Percentiles rank a stretch among this genome's conserved stretches.
Conservation (phyloP, 2,888 invertebrate genomes). For the Dastarcus helophoroides region DNA sequence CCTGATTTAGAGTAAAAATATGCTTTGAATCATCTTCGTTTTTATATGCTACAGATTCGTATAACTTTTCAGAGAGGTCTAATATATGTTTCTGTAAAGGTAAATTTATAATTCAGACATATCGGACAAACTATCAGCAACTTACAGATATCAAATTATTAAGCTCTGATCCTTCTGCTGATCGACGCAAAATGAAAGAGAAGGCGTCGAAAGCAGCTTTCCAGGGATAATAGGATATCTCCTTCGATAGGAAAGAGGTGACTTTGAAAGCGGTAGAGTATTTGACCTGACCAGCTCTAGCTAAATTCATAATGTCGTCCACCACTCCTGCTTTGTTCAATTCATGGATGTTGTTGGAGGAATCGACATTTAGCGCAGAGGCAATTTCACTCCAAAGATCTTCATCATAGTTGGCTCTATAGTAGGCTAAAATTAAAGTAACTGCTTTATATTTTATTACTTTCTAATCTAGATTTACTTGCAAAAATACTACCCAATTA, state of each 20-base stretch:
- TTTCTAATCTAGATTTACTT: no score
- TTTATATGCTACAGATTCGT: neutral
- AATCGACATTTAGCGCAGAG: constrained; percentile 35
- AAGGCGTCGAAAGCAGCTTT: constrained; percentile 46
- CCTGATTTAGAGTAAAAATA: constrained; percentile 46
- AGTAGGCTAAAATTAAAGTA: constrained; percentile 45
- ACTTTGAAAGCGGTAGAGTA: constrained; percentile 55
- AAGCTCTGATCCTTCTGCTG: constrained; percentile 6
- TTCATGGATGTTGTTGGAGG: constrained; percentile 44
- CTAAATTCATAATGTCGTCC: constrained; percentile 67
- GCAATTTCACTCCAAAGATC: constrained; percentile 45
- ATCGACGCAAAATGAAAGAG: constrained; percentile 19
- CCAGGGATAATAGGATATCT: constrained; percentile 72
- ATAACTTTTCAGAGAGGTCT: neutral
- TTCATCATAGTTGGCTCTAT: constrained; percentile 54
- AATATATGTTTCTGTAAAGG: constrained; percentile 3
- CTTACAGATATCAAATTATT: constrained; percentile 2
- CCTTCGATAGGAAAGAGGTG: constrained; percentile 54
- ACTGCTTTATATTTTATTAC: no score
- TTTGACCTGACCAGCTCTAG: constrained; percentile 49
- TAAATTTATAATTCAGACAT: neutral
- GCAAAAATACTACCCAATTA: neutral
- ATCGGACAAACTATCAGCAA: neutral
- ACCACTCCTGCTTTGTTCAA: constrained; percentile 65
- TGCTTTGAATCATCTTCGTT: constrained; percentile 22